phyloP scores from a whole-genome alignment of 53 echinoderm and acorn worm species.

The Actinopyga echinites region DNA sequence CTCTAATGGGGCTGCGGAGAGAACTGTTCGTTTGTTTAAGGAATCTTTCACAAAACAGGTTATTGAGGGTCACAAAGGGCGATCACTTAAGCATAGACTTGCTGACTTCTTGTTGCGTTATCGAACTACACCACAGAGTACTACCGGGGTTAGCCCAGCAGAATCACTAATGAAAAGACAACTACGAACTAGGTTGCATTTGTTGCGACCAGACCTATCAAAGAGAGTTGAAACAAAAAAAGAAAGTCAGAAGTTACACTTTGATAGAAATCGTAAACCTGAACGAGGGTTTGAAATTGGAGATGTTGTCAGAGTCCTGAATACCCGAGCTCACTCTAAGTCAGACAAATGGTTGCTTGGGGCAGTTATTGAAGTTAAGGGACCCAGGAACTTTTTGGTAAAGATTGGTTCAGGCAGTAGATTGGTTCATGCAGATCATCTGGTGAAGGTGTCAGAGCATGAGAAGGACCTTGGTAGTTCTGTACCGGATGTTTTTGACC shows the following conservation, averaged over 20 bases:
- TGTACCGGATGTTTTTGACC: neutral
- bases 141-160: constrained; percentile 43
- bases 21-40: neutral
- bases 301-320: constrained; percentile 4
- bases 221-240: constrained; percentile 41
- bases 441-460: neutral
- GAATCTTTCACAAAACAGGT: too few species aligned
- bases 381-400: constrained; percentile 15
- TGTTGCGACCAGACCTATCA: constrained; percentile 38
- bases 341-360: constrained; percentile 3
- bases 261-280: constrained; percentile 6
- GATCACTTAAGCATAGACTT: neutral
- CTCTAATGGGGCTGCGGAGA: too few species aligned
- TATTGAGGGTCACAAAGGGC: neutral
- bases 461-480: neutral
- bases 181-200: constrained; percentile 27
- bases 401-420: neutral
- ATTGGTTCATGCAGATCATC: constrained; percentile 25
- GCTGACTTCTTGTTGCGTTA: neutral
- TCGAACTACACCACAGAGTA: too few species aligned
- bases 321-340: neutral
- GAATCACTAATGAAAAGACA: constrained; percentile 58
- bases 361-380: neutral
- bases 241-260: constrained; percentile 5
- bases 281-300: constrained; percentile 16